phyloP scores from a whole-genome alignment of 2,797 vertebrate genomes.

The Propithecus perrieri region DNA sequence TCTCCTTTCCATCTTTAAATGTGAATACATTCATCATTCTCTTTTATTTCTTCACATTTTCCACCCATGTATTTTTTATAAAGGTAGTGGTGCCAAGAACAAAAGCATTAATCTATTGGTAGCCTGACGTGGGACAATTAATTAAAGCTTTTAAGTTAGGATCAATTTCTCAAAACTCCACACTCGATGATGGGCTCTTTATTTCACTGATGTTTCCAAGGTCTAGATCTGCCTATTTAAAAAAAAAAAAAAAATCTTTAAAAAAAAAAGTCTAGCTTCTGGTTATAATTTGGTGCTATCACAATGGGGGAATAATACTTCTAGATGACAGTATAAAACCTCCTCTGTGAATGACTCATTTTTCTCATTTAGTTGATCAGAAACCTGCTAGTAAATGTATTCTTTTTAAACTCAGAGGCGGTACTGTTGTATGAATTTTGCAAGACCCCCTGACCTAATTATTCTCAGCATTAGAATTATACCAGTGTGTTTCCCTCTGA shows the following conservation, averaged over 20 bases:
- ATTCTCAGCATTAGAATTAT: not conserved
- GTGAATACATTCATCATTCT: conserved; percentile 58
- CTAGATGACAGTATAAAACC: not conserved
- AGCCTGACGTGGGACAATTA: conserved; percentile 17
- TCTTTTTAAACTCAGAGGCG: not conserved
- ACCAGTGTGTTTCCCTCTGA: not conserved
- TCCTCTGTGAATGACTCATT: not conserved
- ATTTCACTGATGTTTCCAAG: conserved; percentile 29
- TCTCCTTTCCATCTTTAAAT: conserved; percentile 49
- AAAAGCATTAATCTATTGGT: conserved; percentile 55
- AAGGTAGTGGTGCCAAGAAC: conserved; percentile 42
- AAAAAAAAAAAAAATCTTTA: not conserved
- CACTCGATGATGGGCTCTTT: not conserved
- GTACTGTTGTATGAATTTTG: not conserved
- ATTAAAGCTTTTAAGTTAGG: conserved; percentile 69
- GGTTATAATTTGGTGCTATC: not conserved
- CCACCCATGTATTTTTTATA: conserved; percentile 66
- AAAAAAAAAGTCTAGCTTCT: not conserved
- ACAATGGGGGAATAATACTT: not conserved
- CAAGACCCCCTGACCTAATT: not conserved
- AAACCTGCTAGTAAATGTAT: not conserved
- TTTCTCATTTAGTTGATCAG: not conserved
- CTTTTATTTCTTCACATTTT: conserved; percentile 60
- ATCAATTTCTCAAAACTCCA: conserved; percentile 45
- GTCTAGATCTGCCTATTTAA: not conserved